Evolutionary conservation across 2,797 vertebrate species (phyloP).

Genomic region (Fistularia tabacaria): DNA sequence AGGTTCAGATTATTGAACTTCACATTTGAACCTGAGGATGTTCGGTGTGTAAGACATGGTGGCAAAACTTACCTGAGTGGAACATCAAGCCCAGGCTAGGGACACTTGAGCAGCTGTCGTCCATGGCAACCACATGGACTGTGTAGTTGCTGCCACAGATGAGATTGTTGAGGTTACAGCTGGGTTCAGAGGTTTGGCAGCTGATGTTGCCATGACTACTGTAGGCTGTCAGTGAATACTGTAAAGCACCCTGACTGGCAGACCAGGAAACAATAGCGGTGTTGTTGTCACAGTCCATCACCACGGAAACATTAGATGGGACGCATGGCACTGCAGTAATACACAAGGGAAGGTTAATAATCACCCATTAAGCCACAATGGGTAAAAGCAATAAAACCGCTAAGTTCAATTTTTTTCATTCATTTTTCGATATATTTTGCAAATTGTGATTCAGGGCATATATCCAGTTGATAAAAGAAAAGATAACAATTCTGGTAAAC

Average conservation of each 20-base stretch:
- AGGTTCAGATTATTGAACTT: background rate
- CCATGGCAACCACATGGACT: constrained; percentile 47
- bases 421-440: too few relatives aligned
- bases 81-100: constrained; percentile 43
- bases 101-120: constrained; percentile 56
- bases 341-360: background rate
- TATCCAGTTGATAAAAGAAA: too few relatives aligned
- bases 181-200: constrained; percentile 44
- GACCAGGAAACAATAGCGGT: constrained; percentile 63
- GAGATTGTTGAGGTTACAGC: constrained; percentile 48
- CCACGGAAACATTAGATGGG: constrained; percentile 43
- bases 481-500: too few relatives aligned
- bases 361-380: too few relatives aligned
- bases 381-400: too few relatives aligned
- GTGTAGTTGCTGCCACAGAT: constrained; percentile 57
- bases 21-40: background rate
- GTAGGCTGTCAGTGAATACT: constrained; percentile 50
- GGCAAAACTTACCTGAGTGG: constrained; percentile 40
- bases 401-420: too few relatives aligned
- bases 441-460: too few relatives aligned
- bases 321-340: constrained; percentile 59
- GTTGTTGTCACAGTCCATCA: constrained; percentile 53
- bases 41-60: background rate
- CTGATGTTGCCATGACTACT: constrained; percentile 32
- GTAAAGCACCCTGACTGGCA: constrained; percentile 49